Base-by-base conservation (phyloP, 2,113 vertebrate species). In the Fukomys damarensis region DNA sequence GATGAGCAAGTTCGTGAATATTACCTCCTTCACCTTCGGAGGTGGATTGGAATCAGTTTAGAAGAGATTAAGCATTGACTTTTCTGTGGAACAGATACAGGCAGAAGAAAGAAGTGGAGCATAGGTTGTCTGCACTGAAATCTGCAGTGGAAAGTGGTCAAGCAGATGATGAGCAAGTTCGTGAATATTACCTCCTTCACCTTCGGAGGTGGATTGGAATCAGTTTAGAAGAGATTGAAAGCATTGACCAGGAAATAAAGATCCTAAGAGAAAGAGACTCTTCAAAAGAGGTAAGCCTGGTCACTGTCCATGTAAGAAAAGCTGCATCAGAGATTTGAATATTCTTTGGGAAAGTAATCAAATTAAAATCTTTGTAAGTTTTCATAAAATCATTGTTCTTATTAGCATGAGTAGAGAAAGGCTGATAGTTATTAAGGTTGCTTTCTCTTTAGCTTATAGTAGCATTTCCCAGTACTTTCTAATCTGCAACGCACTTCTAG, bases 61-160 rank as follows among this genome's bases (percentile, higher is more conserved):
- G 99, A 99, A 96, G 99, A 99, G 94, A 97, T 99, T 0, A 81
- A 99, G 99, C 94, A 99, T 99, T 6, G 99, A 99, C 97, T n/a
- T n/a, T n/a, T n/a, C n/a, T n/a, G n/a, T n/a, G n/a, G n/a, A n/a
- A n/a, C n/a, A n/a, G n/a, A n/a, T 99, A 99, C 84, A 99, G 99
- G 61, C 99, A 99, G 98, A 99, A 98, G 98, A 99, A 99, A 95
- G 99, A 99, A 46, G 91, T 99, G 82, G 99, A 99, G 96, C 98
- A 98, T 88, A 99, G 98, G 87, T 28, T 99, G 97, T 98, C 98
- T 5, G 98, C 99, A 4, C 92, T 99, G 89, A 99, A 97, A 35
- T 97, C 58, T 68, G 97, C 96, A 0, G 98, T 99, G 88, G 99
- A 99, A 72, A 97, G 98, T 0, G 99, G 99, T 26, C 98, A 98